These are phyloP conservation scores for Drosophila sucinea DNA, from an alignment of 1,140 invertebrate genomes.

Conservation along the genomic window DNA sequence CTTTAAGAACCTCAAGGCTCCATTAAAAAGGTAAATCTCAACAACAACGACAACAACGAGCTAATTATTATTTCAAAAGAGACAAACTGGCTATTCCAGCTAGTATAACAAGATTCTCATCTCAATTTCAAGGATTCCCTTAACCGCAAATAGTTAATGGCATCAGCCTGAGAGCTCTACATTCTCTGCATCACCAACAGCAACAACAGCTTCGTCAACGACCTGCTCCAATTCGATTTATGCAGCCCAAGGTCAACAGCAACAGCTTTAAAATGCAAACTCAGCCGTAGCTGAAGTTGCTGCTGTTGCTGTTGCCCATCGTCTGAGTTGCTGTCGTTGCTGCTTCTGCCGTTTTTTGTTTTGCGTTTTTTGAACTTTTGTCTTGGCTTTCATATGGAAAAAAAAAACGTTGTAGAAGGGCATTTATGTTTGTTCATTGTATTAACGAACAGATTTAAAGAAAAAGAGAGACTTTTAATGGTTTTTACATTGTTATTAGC, in stretches of 20 bases:
- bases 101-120: not conserved
- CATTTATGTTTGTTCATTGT: conserved; percentile 21
- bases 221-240: conserved; percentile 79
- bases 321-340: conserved; percentile 13
- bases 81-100: conserved; percentile 3
- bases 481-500: not conserved
- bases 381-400: not conserved
- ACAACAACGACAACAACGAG: conserved; percentile 13
- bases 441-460: conserved; percentile 10
- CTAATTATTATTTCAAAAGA: conserved; percentile 50
- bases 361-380: conserved; percentile 51
- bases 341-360: conserved; percentile 19
- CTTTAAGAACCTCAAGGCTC: conserved; percentile 38
- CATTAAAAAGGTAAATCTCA: conserved; percentile 34
- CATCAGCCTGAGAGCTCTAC: conserved; percentile 37
- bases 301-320: conserved; percentile 10
- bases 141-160: conserved; percentile 49
- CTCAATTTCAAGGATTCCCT: conserved; percentile 61
- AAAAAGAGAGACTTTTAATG: not conserved
- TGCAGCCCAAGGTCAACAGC: conserved; percentile 74
- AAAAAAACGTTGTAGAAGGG: not conserved
- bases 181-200: conserved; percentile 11
- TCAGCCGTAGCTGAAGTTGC: conserved; percentile 36
- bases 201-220: conserved; percentile 59
- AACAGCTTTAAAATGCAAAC: conserved; percentile 75